Evolutionary conservation across 2,113 vertebrate species (phyloP).

Genomic region (Chloebia gouldiae): DNA sequence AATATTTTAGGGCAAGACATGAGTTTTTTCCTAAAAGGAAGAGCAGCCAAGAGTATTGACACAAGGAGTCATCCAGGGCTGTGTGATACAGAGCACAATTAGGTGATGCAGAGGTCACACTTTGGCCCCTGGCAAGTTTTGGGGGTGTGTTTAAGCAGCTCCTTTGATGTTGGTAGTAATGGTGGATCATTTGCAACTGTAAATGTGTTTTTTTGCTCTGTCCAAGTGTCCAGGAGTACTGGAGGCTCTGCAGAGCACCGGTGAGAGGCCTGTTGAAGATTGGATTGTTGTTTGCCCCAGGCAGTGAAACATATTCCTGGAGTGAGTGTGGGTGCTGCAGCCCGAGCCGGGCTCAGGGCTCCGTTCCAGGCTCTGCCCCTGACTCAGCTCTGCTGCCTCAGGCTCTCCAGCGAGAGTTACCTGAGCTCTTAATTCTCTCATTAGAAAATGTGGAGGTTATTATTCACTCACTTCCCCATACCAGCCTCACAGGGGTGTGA

Average conservation of each 20-base stretch:
- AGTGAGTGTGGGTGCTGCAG: background rate
- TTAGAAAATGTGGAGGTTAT: conserved; percentile 17
- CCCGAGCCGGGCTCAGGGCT: background rate
- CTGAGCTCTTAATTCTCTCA: conserved; percentile 21
- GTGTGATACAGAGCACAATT: background rate
- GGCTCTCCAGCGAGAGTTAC: background rate
- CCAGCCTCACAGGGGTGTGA: background rate
- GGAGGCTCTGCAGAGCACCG: background rate
- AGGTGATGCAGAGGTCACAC: background rate
- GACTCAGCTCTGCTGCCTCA: background rate
- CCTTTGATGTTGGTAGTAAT: background rate
- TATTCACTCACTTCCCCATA: background rate
- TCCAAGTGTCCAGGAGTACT: background rate
- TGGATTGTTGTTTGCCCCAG: background rate
- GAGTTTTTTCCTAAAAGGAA: background rate
- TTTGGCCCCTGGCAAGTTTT: background rate
- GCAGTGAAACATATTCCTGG: background rate
- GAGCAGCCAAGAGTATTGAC: background rate
- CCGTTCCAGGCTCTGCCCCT: background rate
- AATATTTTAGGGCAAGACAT: background rate
- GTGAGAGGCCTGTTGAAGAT: background rate
- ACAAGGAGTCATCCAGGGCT: background rate
- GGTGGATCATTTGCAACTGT: background rate
- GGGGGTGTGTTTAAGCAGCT: background rate
- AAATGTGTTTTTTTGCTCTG: background rate